phyloP scores from a whole-genome alignment of 2,888 invertebrate genomes.

The Tenthredo notha region DNA sequence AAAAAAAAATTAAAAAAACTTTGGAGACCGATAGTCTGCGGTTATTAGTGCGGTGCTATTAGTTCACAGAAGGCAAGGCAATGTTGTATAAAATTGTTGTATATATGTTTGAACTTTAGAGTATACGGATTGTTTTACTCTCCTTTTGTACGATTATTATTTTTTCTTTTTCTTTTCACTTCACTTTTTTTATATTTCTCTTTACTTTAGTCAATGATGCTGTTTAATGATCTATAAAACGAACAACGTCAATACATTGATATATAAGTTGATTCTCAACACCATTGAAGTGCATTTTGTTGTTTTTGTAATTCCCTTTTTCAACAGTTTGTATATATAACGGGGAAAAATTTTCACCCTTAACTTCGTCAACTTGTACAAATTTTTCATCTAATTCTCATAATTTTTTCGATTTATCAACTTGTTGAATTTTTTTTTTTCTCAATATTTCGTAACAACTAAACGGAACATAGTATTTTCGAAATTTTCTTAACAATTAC shows the following conservation, averaged over 20 bases:
- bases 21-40: constrained; percentile 24
- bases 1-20: too few relatives aligned
- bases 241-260: too few relatives aligned
- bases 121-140: neutral
- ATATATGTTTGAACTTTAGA: neutral
- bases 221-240: neutral
- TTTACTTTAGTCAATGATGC: neutral
- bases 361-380: neutral
- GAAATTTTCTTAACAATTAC: too few relatives aligned
- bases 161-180: neutral
- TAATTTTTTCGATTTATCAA: too few relatives aligned
- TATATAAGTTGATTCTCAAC: neutral
- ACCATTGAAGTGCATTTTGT: too few relatives aligned
- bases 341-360: too few relatives aligned
- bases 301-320: too few relatives aligned
- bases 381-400: too few relatives aligned
- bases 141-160: neutral
- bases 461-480: too few relatives aligned
- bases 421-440: too few relatives aligned
- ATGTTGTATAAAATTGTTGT: neutral
- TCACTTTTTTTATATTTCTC: neutral
- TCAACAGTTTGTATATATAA: too few relatives aligned
- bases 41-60: neutral
- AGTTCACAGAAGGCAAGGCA: neutral
- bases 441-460: too few relatives aligned